Base-by-base conservation (phyloP, 2,888 invertebrate genomes). In the Xestia rhomboidea region DNA sequence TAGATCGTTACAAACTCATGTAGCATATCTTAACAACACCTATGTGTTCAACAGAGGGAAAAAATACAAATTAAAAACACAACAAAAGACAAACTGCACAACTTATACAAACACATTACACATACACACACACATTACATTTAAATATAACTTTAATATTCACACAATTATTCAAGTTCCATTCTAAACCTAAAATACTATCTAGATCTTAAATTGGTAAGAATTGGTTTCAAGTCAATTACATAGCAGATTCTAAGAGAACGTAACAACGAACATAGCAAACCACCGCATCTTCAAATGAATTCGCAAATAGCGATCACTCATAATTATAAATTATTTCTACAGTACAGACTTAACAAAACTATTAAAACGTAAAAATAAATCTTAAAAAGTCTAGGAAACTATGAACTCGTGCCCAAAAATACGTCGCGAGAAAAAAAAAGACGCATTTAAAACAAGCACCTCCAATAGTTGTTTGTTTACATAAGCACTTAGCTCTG, bases 401-500 rank as follows among this genome's bases (percentile, higher is more conserved):
- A 15, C 0, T 1, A 73, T 49, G 38, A 21, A 34, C 51, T n/a
- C 24, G n/a, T 54, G n/a, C 11, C 11, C 38, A 27, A n/a, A 51
- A 74, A 6, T 21, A 44, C 5, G 30, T 0, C 3, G 27, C n/a
- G 21, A 46, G 1, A 30, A 21, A 11, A 51, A 51, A 46, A n/a
- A n/a, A 1, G 6, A 46, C 8, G 0, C 11, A 41, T 21, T 62
- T 7, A 27, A 34, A 34, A 64, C 11, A 34, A 41, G 21, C 2
- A n/a, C 10, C 2, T 11, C 8, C 0, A 0, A 18, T 34, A 10
- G 8, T 49, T 41, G 57, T 70, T 80, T 81, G 46, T 77, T 81
- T 81, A 73, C 73, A 30, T 21, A 38, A 54, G 41, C 64, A 64
- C 34, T 76, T 27, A 24, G 2, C 5, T 27, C 49, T 18, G 27